Evolutionary conservation across 1,140 invertebrate genomes (phyloP), one percentile per base, ranked within the genome.

Genomic region (Globodera rostochiensis): DNA sequence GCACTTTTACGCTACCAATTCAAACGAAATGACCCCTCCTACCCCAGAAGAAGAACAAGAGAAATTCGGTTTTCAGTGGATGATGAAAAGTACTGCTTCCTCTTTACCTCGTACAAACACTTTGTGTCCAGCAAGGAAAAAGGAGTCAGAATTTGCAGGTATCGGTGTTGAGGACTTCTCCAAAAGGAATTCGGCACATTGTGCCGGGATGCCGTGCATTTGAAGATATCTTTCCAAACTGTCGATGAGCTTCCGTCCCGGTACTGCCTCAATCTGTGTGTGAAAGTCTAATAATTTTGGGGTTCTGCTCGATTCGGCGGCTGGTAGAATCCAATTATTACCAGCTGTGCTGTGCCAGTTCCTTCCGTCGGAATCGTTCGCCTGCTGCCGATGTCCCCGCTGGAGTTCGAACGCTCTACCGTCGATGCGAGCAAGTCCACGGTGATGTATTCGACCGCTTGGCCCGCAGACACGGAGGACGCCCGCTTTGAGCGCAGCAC

Each of bases 121-220:
- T 77, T 83, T 83, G 73, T 83, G 82, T 25, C 82, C 82, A 11
- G 82, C 82, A 6, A 83, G 83, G 77, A 83, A 80, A n/a, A 80
- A 81, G 13, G 77, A 81, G 50, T 77, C 64, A 13, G 77, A 78
- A 6, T 70, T 80, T 15, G 75, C 80, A 3, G 82, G 82, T 45
- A 83, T 73, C 46, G 82, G 82, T 4, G 82, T 83, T 15, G 82
- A 70, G 15, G 82, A 83, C 75, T 83, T 83, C 64, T 83, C 82
- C 60, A 83, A 73, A 36, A 83, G 67, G 60, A 83, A 83, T 57
- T 83, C 82, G 19, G 82, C 82, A 60, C 73, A 73, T 49, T 69
- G 47, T 21, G 60, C 13, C 47, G 81, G 82, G n/a, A 83, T 84
- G 46, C 67, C 80, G 25, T 83, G 80, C 19, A 21, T 49, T 50